These are phyloP conservation scores for Vanacampus margaritifer DNA, from an alignment of 2,113 vertebrate species.

Conservation along the genomic window DNA sequence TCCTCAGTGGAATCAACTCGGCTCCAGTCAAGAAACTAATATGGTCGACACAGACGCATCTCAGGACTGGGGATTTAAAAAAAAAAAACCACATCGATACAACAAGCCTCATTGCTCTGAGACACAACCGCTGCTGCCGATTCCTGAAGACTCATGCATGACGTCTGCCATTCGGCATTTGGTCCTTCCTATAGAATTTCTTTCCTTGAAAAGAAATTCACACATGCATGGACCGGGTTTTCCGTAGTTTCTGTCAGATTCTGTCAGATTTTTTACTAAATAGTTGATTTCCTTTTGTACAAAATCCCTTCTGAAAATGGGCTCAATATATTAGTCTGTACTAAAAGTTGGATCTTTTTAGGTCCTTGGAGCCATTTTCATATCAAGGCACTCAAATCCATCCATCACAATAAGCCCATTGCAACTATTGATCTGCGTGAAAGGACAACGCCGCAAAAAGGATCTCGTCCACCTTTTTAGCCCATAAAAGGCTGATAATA, in stretches of 20 bases:
- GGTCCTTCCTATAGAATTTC: conserved; percentile 31
- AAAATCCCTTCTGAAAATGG: not conserved
- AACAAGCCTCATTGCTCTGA: conserved; percentile 33
- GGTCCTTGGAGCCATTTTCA: not conserved
- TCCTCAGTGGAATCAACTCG: conserved; percentile 63
- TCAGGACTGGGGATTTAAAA: conserved; percentile 47
- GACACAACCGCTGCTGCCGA: conserved; percentile 36
- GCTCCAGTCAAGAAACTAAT: conserved; percentile 70
- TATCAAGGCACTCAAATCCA: not conserved
- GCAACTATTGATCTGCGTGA: conserved; percentile 7
- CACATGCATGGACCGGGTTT: too few relatives aligned
- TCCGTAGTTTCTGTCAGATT: too few relatives aligned
- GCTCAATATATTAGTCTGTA: not conserved
- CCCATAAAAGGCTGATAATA: not conserved
- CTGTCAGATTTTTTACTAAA: too few relatives aligned
- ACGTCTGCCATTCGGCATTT: conserved; percentile 46
- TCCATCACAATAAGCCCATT: not conserved
- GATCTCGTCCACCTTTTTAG: conserved; percentile 3
- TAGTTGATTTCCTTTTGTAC: too few relatives aligned
- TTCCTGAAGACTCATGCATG: conserved; percentile 35
- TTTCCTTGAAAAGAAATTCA: conserved; percentile 44
- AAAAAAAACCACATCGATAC: conserved; percentile 43
- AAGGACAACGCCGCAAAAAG: conserved; percentile 5
- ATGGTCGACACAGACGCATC: conserved; percentile 58
- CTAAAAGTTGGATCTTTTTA: not conserved